Evolutionary conservation across 2,888 invertebrate genomes (phyloP).

Genomic region (Athrips mouffetella): DNA sequence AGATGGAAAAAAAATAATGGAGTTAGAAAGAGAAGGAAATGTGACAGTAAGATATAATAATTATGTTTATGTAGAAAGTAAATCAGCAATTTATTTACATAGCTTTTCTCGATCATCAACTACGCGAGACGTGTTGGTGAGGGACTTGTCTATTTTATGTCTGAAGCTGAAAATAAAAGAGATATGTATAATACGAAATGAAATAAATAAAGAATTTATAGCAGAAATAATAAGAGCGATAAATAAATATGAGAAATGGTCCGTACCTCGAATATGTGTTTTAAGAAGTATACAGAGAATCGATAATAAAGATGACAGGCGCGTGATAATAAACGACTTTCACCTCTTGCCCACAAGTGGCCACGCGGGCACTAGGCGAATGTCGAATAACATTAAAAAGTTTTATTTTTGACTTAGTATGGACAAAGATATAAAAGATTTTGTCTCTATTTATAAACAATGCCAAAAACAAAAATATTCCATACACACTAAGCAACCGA

Average conservation of each 20-base stretch:
- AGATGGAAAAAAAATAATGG: background rate
- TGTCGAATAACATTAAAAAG: background rate
- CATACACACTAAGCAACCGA: background rate
- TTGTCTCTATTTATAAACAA: background rate
- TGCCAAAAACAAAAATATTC: background rate
- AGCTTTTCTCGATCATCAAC: background rate
- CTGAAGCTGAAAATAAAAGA: background rate
- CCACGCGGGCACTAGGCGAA: slow-evolving; percentile 5
- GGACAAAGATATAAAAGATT: background rate
- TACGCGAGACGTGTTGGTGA: slow-evolving; percentile 2
- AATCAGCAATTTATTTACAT: background rate
- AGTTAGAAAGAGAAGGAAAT: background rate
- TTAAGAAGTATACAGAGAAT: background rate
- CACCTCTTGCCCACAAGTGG: slow-evolving; percentile 2
- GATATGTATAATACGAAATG: background rate
- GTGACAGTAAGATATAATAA: background rate
- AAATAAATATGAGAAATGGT: background rate
- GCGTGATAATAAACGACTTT: background rate
- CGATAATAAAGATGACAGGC: background rate
- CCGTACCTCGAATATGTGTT: background rate
- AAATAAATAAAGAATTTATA: background rate
- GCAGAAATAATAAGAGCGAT: background rate
- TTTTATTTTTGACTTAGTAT: slow-evolving; percentile 2
- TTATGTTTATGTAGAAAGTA: background rate
- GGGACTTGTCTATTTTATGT: background rate